Evolutionary conservation across 2,113 vertebrate genomes (phyloP), one percentile per base, ranked within the genome.

Genomic region (Hippocampus abdominalis): DNA sequence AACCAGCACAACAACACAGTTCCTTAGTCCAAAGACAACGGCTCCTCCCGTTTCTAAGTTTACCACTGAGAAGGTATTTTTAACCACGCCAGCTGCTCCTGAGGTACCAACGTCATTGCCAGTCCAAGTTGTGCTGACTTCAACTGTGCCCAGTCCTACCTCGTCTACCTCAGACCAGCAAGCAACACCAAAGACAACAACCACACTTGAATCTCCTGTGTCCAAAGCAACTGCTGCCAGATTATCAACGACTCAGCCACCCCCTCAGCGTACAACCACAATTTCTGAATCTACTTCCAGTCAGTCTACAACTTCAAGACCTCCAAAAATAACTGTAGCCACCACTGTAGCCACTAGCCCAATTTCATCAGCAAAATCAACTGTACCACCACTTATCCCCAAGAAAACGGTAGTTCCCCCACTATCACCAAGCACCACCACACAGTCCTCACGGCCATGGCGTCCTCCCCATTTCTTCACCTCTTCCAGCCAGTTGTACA

Each of bases 151-250:
- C 21, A 70, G 84, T 67, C 51, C 78, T 71, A 73, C 84, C n/a
- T 85, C 79, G 70, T 49, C 81, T 68, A 61, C 72, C 48, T 71
- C 79, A 75, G 84, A 88, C 72, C 76, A 78, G 81, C 9, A 74
- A 59, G 15, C 74, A 56, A 68, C 86, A 11, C 84, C 81, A 6
- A 69, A 77, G 69, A 84, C 86, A 87, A 86, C 74, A 62, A 80
- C 87, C 53, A 20, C 46, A 64, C 51, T 77, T 36, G 62, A 77
- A 64, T 59, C 78, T 20, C 62, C 68, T 53, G 10, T 64, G 65
- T 84, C 86, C 72, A 78, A 62, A 63, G 56, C 11, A 39, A 39
- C 80, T 15, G 20, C 10, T 51, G 60, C 42, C 27, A 59, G 68
- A 12, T 78, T 75, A 59, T 69, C 71, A 25, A 73, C 71, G 16